Evolutionary conservation across 2,888 invertebrate genomes (phyloP).

Genomic region (Sphaeridia pumilis): DNA sequence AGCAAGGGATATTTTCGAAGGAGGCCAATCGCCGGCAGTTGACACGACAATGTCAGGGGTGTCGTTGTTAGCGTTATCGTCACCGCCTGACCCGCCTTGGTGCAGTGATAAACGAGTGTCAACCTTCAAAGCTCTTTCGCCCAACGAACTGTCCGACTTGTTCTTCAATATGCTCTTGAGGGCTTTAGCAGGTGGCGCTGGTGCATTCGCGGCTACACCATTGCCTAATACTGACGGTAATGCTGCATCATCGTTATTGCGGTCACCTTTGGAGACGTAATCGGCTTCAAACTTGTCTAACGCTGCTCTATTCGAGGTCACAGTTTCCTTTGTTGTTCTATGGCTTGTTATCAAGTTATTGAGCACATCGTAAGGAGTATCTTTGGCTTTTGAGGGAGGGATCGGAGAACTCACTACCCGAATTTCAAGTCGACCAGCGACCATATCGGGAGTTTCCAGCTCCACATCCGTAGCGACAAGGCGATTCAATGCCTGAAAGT

Average conservation of each 20-base stretch:
- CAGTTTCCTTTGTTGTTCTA: constrained; percentile 6
- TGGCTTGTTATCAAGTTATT: background rate
- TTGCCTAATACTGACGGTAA: constrained; percentile 8
- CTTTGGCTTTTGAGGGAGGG: constrained; percentile 10
- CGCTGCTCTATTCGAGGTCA: constrained; percentile 4
- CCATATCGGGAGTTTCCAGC: constrained; percentile 32
- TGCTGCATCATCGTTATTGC: constrained; percentile 1
- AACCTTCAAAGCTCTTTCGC: constrained; percentile 26
- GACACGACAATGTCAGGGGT: constrained; percentile 18
- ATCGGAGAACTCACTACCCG: constrained; percentile 40
- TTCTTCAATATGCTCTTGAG: constrained; percentile 37
- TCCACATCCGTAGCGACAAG: constrained; percentile 19
- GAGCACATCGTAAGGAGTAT: constrained; percentile 3
- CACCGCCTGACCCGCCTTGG: constrained; percentile 13
- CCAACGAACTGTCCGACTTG: constrained; percentile 35
- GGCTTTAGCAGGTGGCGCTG: constrained; percentile 23
- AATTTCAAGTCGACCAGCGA: constrained; percentile 56
- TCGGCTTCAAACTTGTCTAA: constrained; percentile 16
- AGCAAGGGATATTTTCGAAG: constrained; percentile 20
- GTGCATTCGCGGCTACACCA: constrained; percentile 5
- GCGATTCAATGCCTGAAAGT: constrained; percentile 18
- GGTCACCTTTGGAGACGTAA: background rate
- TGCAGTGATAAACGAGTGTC: constrained; percentile 24
- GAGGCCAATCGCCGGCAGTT: constrained; percentile 18
- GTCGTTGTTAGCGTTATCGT: constrained; percentile 12